Evolutionary conservation across 2,113 vertebrate genomes (phyloP).

Genomic region (Mormyrus iriodes): DNA sequence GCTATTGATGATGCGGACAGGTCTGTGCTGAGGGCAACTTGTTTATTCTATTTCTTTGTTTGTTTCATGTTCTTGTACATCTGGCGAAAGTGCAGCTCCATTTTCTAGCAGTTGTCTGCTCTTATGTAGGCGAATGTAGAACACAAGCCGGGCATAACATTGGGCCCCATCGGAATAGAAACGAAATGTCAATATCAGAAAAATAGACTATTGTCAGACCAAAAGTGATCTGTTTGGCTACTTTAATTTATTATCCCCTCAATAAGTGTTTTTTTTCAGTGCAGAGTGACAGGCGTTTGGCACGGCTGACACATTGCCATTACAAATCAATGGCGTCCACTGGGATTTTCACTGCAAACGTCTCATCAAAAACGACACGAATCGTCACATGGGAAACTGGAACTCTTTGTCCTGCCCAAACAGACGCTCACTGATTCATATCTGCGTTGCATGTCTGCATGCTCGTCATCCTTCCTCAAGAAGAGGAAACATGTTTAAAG

Average conservation of each 20-base stretch:
- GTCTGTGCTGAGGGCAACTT: neutral
- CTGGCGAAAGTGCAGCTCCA: neutral
- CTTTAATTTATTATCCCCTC: neutral
- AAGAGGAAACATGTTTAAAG: neutral
- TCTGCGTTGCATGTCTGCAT: neutral
- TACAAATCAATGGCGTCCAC: neutral
- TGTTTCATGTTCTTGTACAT: neutral
- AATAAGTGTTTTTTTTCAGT: slow-evolving; percentile 32
- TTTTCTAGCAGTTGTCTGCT: neutral
- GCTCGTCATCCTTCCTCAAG: neutral
- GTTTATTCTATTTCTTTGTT: neutral
- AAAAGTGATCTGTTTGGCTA: neutral
- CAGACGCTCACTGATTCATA: neutral
- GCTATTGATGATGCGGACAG: slow-evolving; percentile 1
- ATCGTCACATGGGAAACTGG: neutral
- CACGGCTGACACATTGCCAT: neutral
- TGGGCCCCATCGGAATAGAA: too few relatives aligned
- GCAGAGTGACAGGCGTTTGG: neutral
- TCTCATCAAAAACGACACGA: neutral
- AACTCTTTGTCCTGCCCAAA: neutral
- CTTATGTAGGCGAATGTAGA: neutral
- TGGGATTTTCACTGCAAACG: neutral
- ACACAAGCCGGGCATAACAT: neutral
- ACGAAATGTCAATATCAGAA: neutral
- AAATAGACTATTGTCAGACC: neutral